A percentile compares a stretch with the other conserved stretches of the same genome.
Conservation (phyloP, 2,113 vertebrate species). For the Polypterus senegalus region DNA sequence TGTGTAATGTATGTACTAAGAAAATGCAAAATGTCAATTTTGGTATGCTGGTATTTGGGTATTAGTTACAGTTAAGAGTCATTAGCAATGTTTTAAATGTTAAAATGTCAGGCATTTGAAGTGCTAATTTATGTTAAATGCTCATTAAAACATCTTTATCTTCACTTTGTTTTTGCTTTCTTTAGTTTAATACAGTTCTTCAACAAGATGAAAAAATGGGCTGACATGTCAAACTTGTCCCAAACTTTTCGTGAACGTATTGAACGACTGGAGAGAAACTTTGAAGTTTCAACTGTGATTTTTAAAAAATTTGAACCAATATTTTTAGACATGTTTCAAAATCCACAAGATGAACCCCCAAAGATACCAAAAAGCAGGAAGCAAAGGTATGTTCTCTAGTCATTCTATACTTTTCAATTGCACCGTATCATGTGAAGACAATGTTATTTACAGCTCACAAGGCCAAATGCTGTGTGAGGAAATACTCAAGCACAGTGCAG, state of each 20-base stretch:
- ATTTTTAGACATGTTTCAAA: slow-evolving; percentile 88
- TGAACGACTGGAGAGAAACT: slow-evolving; percentile 83
- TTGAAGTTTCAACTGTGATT: slow-evolving; percentile 90
- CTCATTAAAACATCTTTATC: slow-evolving; percentile 14
- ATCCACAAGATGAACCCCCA: slow-evolving; percentile 67
- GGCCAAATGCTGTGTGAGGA: too few species aligned
- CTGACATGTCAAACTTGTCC: slow-evolving; percentile 82
- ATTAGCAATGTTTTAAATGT: too few species aligned
- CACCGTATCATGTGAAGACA: too few species aligned
- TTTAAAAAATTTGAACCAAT: slow-evolving; percentile 97
- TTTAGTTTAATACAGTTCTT: slow-evolving; percentile 94
- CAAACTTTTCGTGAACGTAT: slow-evolving; percentile 80
- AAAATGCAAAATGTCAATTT: too few species aligned
- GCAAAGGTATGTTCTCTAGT: slow-evolving; percentile 53
- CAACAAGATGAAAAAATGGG: slow-evolving; percentile 97
- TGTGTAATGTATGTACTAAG: too few species aligned
- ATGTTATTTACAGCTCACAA: too few species aligned
- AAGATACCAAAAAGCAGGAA: slow-evolving; percentile 79
- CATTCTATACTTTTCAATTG: not conserved
- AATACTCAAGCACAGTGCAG: too few species aligned
- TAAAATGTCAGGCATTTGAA: too few species aligned
- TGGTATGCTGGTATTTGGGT: too few species aligned
- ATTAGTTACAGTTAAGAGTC: too few species aligned
- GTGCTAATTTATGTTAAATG: too few species aligned
- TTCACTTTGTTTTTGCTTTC: slow-evolving; percentile 13